Base-by-base conservation (phyloP, 2,797 vertebrate genomes). In the Enteromius paludinosus region DNA sequence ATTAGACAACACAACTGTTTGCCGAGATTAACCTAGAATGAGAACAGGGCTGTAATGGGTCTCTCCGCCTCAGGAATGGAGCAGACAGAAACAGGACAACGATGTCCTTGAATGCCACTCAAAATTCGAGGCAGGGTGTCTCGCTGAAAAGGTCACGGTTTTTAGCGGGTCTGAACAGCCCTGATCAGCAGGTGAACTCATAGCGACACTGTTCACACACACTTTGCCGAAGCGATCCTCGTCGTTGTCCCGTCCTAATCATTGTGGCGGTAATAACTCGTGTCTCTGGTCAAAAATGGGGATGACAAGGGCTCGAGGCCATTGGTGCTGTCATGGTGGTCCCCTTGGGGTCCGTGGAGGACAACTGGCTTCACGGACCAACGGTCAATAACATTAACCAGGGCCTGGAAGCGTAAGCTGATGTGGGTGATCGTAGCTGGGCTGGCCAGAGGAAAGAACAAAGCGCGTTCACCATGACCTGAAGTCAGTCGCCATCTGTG, bases 371-470 rank as follows among this genome's bases (percentile, higher is more conserved):
- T 92, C 87, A 92, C 77, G 90, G 92, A 87, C 90, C 92, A 92
- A 86, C 86, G 91, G 92, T 91, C 91, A 93, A 91, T 93, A 92
- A 92, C 90, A 88, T 89, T 91, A 93, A 93, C 88, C 90, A 90
- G 86, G 87, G 89, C 86, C 89, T 83, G 56, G 81, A 85, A 90
- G 84, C 79, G 71, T 83, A 64, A 71, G 71, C 82, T 86, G 87
- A 90, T 87, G 90, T 83, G 86, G 87, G 81, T 87, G 71, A 86
- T 84, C 90, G 80, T 65, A 85, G 79, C 82, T 81, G 90, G 92
- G 89, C 80, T 69, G 33, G 89, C 92, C 87, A 87, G 71, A 84
- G 87, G 92, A 86, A 82, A 89, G 86, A 89, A 87, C 87, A 91
- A 33, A 89, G 88, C 90, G 84, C 84, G 90, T 86, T 89, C 90